Conservation (phyloP, 64 coral and sea anemone genomes). For the Pachyseris speciosa region DNA sequence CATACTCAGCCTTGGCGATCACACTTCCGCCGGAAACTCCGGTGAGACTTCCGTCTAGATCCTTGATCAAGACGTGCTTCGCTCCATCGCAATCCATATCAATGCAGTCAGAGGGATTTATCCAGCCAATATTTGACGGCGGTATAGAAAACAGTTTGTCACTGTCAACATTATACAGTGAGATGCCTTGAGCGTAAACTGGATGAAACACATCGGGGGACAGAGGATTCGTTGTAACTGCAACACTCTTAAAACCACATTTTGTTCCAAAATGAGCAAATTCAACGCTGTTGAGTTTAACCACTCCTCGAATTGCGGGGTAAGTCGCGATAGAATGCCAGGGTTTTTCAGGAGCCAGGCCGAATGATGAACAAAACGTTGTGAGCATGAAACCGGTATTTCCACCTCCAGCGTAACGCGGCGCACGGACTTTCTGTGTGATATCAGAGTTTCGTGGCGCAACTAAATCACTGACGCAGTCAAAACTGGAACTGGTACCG, state of each 20-base stretch:
- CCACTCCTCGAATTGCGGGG: constrained; percentile 65
- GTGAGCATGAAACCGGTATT: constrained; percentile 64
- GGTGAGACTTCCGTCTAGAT: constrained; percentile 75
- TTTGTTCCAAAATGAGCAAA: constrained; percentile 69
- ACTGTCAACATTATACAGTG: constrained; percentile 2
- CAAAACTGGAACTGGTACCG: constrained; percentile 59
- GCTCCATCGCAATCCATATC: constrained; percentile 91
- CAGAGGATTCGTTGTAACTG: constrained; percentile 38
- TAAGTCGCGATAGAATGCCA: constrained; percentile 51
- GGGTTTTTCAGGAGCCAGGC: constrained; percentile 52
- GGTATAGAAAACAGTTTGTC: constrained; percentile 27
- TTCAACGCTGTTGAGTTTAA: constrained; percentile 9
- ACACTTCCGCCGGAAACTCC: constrained; percentile 37
- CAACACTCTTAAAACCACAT: constrained; percentile 61
- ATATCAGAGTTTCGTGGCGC: constrained; percentile 50
- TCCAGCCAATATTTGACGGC: background rate
- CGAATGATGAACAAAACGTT: constrained; percentile 31
- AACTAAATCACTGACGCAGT: constrained; percentile 35
- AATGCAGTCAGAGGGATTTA: constrained; percentile 88
- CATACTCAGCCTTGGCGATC: constrained; percentile 84
- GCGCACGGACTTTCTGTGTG: constrained; percentile 2
- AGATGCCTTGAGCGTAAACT: background rate
- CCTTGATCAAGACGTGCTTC: constrained; percentile 63
- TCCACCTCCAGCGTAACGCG: constrained; percentile 26
- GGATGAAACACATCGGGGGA: constrained; percentile 67